Evolutionary conservation across 2,888 invertebrate species (phyloP), one percentile per base, ranked within the genome.

Genomic region (Congeria kusceri): DNA sequence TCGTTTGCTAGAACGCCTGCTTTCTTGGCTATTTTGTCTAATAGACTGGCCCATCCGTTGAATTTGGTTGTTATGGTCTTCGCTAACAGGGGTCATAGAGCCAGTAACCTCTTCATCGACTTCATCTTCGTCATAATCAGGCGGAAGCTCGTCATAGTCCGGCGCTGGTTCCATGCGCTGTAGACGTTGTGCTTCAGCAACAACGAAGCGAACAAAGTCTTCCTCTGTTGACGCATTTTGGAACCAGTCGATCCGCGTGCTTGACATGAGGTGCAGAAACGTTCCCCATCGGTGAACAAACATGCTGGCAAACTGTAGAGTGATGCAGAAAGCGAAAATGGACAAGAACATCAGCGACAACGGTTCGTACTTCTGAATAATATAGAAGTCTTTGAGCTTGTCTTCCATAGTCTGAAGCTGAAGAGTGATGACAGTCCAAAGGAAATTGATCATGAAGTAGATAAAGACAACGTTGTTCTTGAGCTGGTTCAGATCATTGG

Each of bases 381-480:
- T 88, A 77, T 90, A 91, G 75, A 89, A 90, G 25, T 82, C 98
- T 95, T 97, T 97, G 93, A 99, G 95, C 49, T 88, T 84, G 47
- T 87, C 89, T 67, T 92, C 89, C 81, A 92, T 90, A 94, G 99
- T 95, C 95, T 99, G 99, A 93, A 99, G 96, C 94, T 99, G 96
- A 95, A 99, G 98, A 90, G 99, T 98, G 95, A 99, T 98, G 94
- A 99, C 96, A 92, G 99, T 98, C 96, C 99, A 99, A 92, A 99
- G 96, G 89, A 99, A 98, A 95, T 99, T 99, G 94, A 98, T 94
- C 98, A 99, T 99, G 95, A 99, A 88, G 77, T 87, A 91, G 32
- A 90, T 88, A 58, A 91, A 90, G 1, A 91, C 91, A 3, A 91
- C 89, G 65, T 91, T 91, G 77, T 91, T 91, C 62, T 89, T 88